Base-by-base conservation (phyloP, 2,113 vertebrate species). In the Menura novaehollandiae region DNA sequence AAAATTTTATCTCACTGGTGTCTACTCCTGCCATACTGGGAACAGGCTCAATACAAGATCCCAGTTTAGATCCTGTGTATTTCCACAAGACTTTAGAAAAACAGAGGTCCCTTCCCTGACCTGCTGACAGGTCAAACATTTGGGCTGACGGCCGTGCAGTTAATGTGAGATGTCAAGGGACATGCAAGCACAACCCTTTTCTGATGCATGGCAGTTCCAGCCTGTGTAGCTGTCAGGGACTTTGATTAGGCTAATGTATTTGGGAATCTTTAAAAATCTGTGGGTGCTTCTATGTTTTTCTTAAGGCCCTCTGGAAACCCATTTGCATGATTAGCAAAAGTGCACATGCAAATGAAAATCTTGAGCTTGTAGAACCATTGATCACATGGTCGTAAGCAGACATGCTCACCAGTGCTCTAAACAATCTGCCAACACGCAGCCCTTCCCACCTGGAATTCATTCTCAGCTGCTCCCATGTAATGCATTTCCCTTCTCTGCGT, bases 401-500 rank as follows among this genome's bases (percentile, higher is more conserved):
- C 35, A 3, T 8, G 27, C 27, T 30, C 30, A 24, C 23, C 24
- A 23, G 46, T 15, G 33, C 37, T 73, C 39, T 13, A 33, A 88
- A 47, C 10, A 41, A 12, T 21, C 55, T 22, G 35, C 20, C 22
- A 66, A n/a, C 56, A 9, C 5, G 6, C 44, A 60, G 75, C 78
- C 28, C 73, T 84, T 81, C 55, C 64, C 49, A 56, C 6, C 1
- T 26, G 60, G 76, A 91, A 84, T 81, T 59, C 4, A 1, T 56
- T 76, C 86, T 35, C 51, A 49, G 6, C 66, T 75, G 73, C 74
- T 80, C 47, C 79, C 21, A 8, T 52, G 71, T 35, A 90, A 93
- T 55, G 39, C 69, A 91, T 96, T 93, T 92, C 87, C 84, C 72
- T 91, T 74, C 89, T 53, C 77, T 94, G 74, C 82, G 58, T 93